Percentiles rank a stretch among this genome's conserved stretches.
Evolutionary conservation across 2,888 invertebrate species (phyloP).

Genomic region (Pristionchus fissidentatus): DNA sequence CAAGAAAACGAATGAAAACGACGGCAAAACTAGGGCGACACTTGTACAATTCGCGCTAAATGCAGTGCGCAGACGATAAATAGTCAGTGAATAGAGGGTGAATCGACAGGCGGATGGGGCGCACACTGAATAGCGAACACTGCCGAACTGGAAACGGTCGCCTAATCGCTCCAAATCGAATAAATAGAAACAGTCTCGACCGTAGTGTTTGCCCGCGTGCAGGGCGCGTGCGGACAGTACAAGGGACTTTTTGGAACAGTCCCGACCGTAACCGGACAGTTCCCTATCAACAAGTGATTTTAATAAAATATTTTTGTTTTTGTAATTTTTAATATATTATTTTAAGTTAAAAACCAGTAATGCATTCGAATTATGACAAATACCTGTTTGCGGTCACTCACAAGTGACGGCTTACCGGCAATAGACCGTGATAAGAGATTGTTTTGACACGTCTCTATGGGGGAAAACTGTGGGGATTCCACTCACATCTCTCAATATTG

Average conservation of each 20-base stretch:
- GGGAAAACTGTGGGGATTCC: background rate
- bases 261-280: background rate
- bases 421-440: background rate
- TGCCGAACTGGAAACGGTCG: background rate
- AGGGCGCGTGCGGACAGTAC: constrained; percentile 16
- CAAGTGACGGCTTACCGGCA: background rate
- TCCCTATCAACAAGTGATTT: constrained; percentile 1
- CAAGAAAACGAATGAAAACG: background rate
- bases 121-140: background rate
- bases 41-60: background rate
- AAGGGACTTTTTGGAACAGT: constrained; percentile 17
- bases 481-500: background rate
- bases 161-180: constrained; percentile 2
- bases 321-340: too few species aligned
- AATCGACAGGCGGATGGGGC: background rate
- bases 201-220: background rate
- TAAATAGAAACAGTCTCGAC: background rate
- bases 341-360: too few species aligned
- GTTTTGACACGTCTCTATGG: background rate
- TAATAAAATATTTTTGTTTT: too few species aligned
- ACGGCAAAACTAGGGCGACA: background rate
- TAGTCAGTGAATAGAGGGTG: background rate
- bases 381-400: too few species aligned
- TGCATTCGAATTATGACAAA: too few species aligned
- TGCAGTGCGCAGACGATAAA: background rate